Conservation (phyloP, 2,113 vertebrate genomes). For the Pangasianodon hypophthalmus region DNA sequence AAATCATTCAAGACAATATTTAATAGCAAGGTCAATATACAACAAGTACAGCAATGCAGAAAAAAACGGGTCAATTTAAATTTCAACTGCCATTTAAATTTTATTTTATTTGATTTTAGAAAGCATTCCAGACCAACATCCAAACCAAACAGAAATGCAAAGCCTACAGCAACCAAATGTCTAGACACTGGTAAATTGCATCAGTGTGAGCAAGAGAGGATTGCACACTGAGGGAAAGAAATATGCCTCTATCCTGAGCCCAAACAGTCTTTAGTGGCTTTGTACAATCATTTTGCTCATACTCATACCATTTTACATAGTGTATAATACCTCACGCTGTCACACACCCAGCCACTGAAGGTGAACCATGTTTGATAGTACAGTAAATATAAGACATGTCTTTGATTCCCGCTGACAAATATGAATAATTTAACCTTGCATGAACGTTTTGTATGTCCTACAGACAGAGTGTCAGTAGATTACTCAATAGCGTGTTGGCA, state of each 20-base stretch:
- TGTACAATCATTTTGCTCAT: background rate
- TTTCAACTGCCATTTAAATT: background rate
- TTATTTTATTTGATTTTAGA: background rate
- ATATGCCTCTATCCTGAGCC: background rate
- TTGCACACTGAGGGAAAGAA: background rate
- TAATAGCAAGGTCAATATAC: background rate
- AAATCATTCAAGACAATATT: background rate
- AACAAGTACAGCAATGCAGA: background rate
- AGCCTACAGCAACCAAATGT: slow-evolving; percentile 18
- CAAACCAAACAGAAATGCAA: background rate
- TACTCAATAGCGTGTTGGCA: slow-evolving; percentile 8
- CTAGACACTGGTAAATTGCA: slow-evolving; percentile 35
- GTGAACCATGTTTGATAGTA: background rate
- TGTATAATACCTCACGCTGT: background rate
- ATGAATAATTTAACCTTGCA: background rate
- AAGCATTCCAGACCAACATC: background rate
- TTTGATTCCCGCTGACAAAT: slow-evolving; percentile 4
- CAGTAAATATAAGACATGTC: background rate
- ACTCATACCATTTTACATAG: background rate
- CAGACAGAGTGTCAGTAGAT: background rate
- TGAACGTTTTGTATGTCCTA: background rate
- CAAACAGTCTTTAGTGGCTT: slow-evolving; percentile 17
- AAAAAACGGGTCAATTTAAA: background rate
- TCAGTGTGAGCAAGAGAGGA: slow-evolving; percentile 26
- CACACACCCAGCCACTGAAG: background rate